Evolutionary conservation across 1,140 invertebrate genomes (phyloP).

Genomic region (Alviniconcha marisindica): DNA sequence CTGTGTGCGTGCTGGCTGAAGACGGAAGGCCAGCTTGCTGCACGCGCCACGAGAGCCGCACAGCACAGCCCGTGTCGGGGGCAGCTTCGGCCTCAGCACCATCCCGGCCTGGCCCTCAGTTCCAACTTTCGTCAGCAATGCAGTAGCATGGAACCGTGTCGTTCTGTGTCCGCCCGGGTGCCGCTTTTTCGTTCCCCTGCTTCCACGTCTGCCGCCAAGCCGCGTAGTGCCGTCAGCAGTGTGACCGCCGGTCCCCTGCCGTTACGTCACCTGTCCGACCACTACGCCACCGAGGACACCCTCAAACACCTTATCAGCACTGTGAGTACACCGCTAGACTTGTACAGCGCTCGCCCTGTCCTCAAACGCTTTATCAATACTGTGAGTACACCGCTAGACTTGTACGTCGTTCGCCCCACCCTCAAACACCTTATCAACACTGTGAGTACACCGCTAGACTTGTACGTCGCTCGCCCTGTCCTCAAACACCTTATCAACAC

Average conservation of each 20-base stretch:
- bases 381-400: too few relatives aligned
- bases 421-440: too few relatives aligned
- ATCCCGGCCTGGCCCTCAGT: constrained; percentile 1
- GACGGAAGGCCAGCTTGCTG: neutral
- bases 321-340: constrained; percentile 46
- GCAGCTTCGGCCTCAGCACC: neutral
- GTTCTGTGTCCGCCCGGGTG: constrained; percentile 42
- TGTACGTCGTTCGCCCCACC: too few relatives aligned
- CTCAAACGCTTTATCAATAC: constrained; percentile 50
- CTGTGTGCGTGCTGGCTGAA: neutral
- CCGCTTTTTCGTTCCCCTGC: constrained; percentile 19
- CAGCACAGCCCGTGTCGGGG: neutral
- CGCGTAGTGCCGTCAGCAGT: neutral
- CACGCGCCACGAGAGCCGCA: neutral
- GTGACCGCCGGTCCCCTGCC: too few relatives aligned
- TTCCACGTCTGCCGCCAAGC: constrained; percentile 8
- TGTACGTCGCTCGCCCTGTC: too few relatives aligned
- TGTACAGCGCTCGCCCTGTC: too few relatives aligned
- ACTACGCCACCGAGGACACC: constrained; percentile 44
- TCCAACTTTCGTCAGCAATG: constrained; percentile 45
- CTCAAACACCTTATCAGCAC: constrained; percentile 52
- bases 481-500: too few relatives aligned
- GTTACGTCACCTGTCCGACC: constrained; percentile 25
- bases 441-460: too few relatives aligned
- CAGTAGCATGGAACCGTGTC: constrained; percentile 55